These are phyloP conservation scores for Teleopsis dalmanni DNA, from an alignment of 1,140 invertebrate species.

Conservation along the genomic window DNA sequence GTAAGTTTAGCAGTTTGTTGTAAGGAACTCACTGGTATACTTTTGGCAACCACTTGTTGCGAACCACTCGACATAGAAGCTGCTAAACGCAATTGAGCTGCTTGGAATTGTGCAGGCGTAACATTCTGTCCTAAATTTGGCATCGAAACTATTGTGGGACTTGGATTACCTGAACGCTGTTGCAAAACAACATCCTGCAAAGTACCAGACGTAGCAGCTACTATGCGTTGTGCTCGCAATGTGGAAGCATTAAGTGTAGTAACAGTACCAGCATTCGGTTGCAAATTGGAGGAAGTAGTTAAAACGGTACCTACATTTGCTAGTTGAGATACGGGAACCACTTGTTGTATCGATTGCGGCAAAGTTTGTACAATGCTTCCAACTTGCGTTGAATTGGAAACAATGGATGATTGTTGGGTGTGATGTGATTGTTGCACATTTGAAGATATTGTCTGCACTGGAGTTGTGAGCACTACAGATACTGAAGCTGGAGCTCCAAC, in stretches of 20 bases:
- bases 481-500: conserved; percentile 22
- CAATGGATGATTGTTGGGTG: conserved; percentile 26
- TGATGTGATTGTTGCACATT: conserved; percentile 23
- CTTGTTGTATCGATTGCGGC: conserved; percentile 32
- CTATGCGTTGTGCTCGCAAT: conserved; percentile 45
- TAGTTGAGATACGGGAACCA: conserved; percentile 37
- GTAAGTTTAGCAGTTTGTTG: conserved; percentile 45
- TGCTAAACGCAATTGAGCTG: conserved; percentile 45
- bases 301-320: conserved; percentile 31
- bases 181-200: conserved; percentile 37
- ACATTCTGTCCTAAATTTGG: conserved; percentile 36
- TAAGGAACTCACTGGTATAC: conserved; percentile 40
- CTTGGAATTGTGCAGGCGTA: conserved; percentile 45
- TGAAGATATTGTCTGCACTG: conserved; percentile 29
- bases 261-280: conserved; percentile 39
- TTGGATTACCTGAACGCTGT: conserved; percentile 32
- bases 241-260: conserved; percentile 41
- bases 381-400: conserved; percentile 38
- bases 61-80: conserved; percentile 44
- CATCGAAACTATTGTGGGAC: conserved; percentile 45
- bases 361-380: conserved; percentile 39
- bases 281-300: conserved; percentile 39
- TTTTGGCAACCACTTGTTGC: conserved; percentile 43
- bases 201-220: conserved; percentile 37
- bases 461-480: conserved; percentile 41